A percentile compares a stretch with the other conserved stretches of the same genome.
Conservation (phyloP, 2,113 vertebrate species). For the Heterotis niloticus region DNA sequence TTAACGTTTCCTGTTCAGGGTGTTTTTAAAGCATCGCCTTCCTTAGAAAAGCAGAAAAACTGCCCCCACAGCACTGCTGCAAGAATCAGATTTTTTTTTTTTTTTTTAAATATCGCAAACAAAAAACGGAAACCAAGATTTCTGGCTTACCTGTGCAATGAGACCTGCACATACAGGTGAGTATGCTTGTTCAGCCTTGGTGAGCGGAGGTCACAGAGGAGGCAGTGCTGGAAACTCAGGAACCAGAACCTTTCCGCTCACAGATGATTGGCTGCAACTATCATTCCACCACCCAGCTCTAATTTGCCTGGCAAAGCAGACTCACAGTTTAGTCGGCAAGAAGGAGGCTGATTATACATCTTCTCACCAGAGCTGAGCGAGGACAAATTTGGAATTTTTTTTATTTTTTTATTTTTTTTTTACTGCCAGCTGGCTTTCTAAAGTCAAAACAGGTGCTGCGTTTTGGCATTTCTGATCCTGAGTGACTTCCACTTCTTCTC, state of each 20-base stretch:
- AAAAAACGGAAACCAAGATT: no score
- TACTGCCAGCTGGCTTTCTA: constrained; percentile 51
- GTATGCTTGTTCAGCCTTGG: no score
- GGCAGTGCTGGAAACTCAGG: neutral
- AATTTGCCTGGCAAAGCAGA: constrained; percentile 17
- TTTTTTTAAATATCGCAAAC: no score
- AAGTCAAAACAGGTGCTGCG: neutral
- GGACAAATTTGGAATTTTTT: constrained; percentile 12
- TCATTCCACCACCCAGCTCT: neutral
- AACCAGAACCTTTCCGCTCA: neutral
- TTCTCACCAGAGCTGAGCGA: constrained; percentile 3
- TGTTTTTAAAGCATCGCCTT: no score
- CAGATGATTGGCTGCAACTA: neutral
- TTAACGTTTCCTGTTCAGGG: no score
- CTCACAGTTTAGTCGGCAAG: constrained; percentile 5
- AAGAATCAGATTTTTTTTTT: no score
- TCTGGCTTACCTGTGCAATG: no score
- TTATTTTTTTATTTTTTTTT: constrained; percentile 39
- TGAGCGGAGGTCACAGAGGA: neutral
- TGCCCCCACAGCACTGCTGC: no score
- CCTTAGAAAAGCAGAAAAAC: no score
- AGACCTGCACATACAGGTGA: no score
- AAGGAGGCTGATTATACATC: constrained; percentile 15
- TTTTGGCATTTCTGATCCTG: neutral
- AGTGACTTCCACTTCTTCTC: neutral